These are phyloP conservation scores for Ranitomeya imitator DNA, from an alignment of 2,113 vertebrate genomes.

Conservation along the genomic window DNA sequence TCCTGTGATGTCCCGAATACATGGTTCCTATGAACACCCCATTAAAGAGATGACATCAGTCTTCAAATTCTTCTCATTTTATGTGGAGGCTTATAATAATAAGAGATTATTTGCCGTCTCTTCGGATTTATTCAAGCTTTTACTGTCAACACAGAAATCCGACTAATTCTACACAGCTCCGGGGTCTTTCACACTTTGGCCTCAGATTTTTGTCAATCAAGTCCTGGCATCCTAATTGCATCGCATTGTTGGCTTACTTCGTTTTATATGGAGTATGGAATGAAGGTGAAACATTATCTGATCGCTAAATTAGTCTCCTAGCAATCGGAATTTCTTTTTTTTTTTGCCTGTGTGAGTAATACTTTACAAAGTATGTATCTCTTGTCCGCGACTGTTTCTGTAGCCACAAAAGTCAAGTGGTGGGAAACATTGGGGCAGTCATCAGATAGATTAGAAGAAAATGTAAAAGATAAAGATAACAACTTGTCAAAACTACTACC, in stretches of 20 bases:
- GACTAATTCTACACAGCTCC: background rate
- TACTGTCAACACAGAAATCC: conserved; percentile 10
- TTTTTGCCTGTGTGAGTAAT: conserved; percentile 2
- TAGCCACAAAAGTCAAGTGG: background rate
- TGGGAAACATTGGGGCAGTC: background rate
- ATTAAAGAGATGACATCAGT: conserved; percentile 11
- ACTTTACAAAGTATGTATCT: background rate
- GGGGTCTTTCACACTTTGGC: conserved; percentile 16
- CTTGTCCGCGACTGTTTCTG: background rate
- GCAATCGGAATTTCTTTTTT: background rate
- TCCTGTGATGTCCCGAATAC: background rate
- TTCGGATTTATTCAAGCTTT: conserved; percentile 15
- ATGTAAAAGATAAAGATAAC: background rate
- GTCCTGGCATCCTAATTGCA: conserved; percentile 9
- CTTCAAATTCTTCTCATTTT: conserved; percentile 23
- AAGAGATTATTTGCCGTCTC: conserved; percentile 25
- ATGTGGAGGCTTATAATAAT: conserved; percentile 22
- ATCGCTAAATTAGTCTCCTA: background rate
- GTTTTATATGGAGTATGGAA: background rate
- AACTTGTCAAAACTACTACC: no score
- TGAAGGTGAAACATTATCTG: background rate
- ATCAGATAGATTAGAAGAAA: background rate
- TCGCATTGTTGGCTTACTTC: background rate
- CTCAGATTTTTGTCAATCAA: conserved; percentile 34
- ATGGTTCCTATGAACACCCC: background rate